A percentile compares a stretch with the other conserved stretches of the same genome.
phyloP scores from a whole-genome alignment of 2,797 vertebrate genomes.

The Acrossocheilus fasciatus region DNA sequence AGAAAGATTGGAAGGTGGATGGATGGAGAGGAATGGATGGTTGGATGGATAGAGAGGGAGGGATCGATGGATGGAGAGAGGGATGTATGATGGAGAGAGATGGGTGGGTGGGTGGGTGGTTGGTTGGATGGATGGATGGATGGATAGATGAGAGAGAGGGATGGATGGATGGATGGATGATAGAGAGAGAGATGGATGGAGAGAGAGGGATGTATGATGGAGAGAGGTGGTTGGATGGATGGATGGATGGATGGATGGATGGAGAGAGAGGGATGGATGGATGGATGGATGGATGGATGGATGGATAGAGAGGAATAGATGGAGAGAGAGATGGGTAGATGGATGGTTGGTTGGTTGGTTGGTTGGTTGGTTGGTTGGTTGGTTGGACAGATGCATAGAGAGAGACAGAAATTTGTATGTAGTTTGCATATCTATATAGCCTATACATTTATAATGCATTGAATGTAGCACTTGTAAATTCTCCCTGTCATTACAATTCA shows the following conservation, averaged over 20 bases:
- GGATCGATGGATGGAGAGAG: neutral
- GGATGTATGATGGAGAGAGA: no score
- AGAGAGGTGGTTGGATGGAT: neutral
- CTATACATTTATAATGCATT: no score
- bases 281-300: neutral
- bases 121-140: neutral
- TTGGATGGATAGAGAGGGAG: neutral
- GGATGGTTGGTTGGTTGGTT: no score
- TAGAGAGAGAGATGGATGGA: no score
- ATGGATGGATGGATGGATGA: no score
- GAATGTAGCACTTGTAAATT: neutral
- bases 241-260: neutral
- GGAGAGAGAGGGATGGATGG: neutral
- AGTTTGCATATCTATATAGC: neutral
- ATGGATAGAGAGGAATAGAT: neutral
- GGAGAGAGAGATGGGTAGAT: no score
- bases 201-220: neutral
- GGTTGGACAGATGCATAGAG: neutral
- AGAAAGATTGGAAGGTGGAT: no score
- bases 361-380: no score
- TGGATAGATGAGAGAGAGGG: no score
- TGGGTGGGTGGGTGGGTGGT: no score
- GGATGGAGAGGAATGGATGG: neutral
- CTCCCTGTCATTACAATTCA: neutral
- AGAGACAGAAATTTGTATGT: neutral